Conservation (phyloP, 2,888 invertebrate species). For the Melipona bicolor region DNA sequence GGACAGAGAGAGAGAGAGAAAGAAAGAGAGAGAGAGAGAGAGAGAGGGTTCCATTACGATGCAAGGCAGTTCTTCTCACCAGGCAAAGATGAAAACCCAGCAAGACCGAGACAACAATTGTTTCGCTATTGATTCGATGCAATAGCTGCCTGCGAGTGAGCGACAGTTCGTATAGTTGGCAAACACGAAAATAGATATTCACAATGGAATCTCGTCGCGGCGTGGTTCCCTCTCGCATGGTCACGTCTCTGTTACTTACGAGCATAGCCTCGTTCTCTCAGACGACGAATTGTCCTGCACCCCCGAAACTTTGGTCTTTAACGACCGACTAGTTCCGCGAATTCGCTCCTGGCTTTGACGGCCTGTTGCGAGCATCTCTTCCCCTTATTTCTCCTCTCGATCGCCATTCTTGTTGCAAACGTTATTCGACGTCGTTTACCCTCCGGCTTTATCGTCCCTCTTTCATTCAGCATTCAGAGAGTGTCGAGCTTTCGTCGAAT, state of each 20-base stretch:
- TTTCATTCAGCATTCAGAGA: not conserved
- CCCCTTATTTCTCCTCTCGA: constrained; percentile 42
- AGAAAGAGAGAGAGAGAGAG: not conserved
- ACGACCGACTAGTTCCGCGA: constrained; percentile 66
- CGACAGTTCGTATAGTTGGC: constrained; percentile 42
- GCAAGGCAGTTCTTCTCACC: not conserved
- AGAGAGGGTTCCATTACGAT: constrained; percentile 5
- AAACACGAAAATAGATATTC: constrained; percentile 64
- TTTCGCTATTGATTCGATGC: constrained; percentile 57
- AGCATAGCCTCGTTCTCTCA: constrained; percentile 31
- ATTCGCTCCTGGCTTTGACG: constrained; percentile 73
- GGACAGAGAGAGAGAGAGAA: not conserved
- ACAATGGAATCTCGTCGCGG: constrained; percentile 50
- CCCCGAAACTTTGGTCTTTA: constrained; percentile 69
- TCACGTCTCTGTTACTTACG: constrained; percentile 52
- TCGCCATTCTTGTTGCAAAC: constrained; percentile 47
- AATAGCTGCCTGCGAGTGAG: constrained; percentile 18
- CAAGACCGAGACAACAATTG: constrained; percentile 40
- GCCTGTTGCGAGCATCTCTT: constrained; percentile 63
- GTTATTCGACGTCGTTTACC: too few relatives aligned
- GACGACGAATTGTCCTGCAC: constrained; percentile 48
- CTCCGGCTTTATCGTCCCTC: not conserved
- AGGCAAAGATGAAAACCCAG: constrained; percentile 7
- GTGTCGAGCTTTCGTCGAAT: not conserved
- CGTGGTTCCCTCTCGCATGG: constrained; percentile 49